Conservation (phyloP, 2,888 invertebrate species). For the Tortrix viridana region DNA sequence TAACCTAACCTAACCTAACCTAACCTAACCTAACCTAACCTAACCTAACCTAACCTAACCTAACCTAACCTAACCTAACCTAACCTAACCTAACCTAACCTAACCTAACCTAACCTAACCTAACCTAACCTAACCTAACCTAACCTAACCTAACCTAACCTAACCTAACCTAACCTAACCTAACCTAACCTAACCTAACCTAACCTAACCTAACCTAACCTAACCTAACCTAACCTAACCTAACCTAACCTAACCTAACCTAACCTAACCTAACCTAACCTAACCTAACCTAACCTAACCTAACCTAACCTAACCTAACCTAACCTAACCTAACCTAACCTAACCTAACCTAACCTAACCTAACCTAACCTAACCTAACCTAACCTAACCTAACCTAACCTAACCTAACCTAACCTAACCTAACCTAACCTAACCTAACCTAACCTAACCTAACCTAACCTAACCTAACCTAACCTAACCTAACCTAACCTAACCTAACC, state of each 20-base stretch:
- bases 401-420: constrained; percentile 38
- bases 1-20: constrained; percentile 38
- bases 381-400: constrained; percentile 35
- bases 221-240: constrained; percentile 35
- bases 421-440: constrained; percentile 32
- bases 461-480: constrained; percentile 35
- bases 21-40: constrained; percentile 32
- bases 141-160: constrained; percentile 35
- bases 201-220: constrained; percentile 34
- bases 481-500: constrained; percentile 38
- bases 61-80: constrained; percentile 35
- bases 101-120: constrained; percentile 32
- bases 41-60: constrained; percentile 34
- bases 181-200: constrained; percentile 32
- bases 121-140: constrained; percentile 34
- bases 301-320: constrained; percentile 35
- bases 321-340: constrained; percentile 38
- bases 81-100: constrained; percentile 38
- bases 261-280: constrained; percentile 32
- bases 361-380: constrained; percentile 34
- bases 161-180: constrained; percentile 38
- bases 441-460: constrained; percentile 34
- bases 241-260: constrained; percentile 38
- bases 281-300: constrained; percentile 34
- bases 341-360: constrained; percentile 32